Conservation (phyloP, 1,140 invertebrate species). For the Drosophila grimshawi region DNA sequence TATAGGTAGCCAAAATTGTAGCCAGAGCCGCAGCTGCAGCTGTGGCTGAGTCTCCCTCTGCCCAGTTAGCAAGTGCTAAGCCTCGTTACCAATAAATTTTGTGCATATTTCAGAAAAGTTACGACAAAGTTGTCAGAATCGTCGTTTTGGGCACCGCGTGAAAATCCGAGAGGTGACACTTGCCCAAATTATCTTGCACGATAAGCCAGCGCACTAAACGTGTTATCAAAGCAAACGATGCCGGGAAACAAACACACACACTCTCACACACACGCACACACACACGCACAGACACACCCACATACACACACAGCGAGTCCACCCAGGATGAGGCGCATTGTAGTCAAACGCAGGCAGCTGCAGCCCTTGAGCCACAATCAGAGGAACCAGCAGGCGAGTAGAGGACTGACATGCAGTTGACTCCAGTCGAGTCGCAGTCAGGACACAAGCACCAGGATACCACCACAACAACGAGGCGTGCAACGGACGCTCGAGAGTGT, state of each 20-base stretch:
- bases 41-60: slow-evolving; percentile 20
- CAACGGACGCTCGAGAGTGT: slow-evolving; percentile 73
- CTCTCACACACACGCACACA: too few relatives aligned
- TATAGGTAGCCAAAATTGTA: too few relatives aligned
- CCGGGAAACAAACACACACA: slow-evolving; percentile 8
- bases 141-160: slow-evolving; percentile 60
- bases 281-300: slow-evolving; percentile 10
- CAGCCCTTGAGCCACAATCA: slow-evolving; percentile 65
- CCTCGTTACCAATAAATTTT: slow-evolving; percentile 39
- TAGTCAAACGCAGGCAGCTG: slow-evolving; percentile 80
- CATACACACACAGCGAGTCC: slow-evolving; percentile 26
- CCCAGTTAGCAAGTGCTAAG: slow-evolving; percentile 36
- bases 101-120: slow-evolving; percentile 56
- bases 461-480: slow-evolving; percentile 33
- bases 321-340: slow-evolving; percentile 66
- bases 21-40: slow-evolving; percentile 5
- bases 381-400: not conserved
- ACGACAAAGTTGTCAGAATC: slow-evolving; percentile 41
- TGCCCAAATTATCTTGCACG: slow-evolving; percentile 81
- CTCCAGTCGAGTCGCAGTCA: slow-evolving; percentile 65
- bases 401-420: slow-evolving; percentile 71
- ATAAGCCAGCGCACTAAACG: slow-evolving; percentile 82
- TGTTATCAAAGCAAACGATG: slow-evolving; percentile 77
- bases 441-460: slow-evolving; percentile 25
- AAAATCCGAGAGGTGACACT: slow-evolving; percentile 81